Conservation (phyloP, 2,113 vertebrate species). For the Falcunculus frontatus region DNA sequence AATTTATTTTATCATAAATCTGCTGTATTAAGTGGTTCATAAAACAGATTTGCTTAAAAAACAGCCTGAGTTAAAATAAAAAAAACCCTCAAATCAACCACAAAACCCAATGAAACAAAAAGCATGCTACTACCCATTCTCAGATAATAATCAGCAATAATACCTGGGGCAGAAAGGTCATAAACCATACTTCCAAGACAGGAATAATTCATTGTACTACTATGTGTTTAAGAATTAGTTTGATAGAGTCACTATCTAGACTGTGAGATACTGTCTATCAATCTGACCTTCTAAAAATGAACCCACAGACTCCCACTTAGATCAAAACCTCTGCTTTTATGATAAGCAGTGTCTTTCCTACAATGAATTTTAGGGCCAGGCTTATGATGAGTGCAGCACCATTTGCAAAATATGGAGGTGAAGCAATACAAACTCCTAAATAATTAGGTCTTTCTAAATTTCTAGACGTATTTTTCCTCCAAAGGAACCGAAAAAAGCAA, state of each 20-base stretch:
- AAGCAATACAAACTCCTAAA: neutral
- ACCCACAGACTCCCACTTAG: neutral
- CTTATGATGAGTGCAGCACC: neutral
- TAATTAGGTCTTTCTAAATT: neutral
- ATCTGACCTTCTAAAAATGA: slow-evolving; percentile 65
- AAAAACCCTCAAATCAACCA: neutral
- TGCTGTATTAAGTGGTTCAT: neutral
- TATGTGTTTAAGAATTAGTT: slow-evolving; percentile 66
- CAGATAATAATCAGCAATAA: slow-evolving; percentile 71
- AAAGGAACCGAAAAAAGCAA: neutral
- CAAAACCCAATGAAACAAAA: slow-evolving; percentile 33
- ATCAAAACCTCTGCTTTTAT: slow-evolving; percentile 32
- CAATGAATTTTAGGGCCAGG: neutral
- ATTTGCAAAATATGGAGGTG: neutral
- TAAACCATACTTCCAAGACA: slow-evolving; percentile 56
- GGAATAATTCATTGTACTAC: slow-evolving; percentile 68
- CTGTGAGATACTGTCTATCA: slow-evolving; percentile 57
- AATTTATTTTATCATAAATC: neutral
- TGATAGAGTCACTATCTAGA: slow-evolving; percentile 65
- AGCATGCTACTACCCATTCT: slow-evolving; percentile 32
- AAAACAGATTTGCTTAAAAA: slow-evolving; percentile 48
- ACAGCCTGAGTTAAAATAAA: neutral
- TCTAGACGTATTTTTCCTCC: neutral
- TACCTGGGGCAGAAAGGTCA: slow-evolving; percentile 67
- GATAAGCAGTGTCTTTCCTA: neutral